These are phyloP conservation scores for Zingel zingel DNA, from an alignment of 2,113 vertebrate genomes.

Conservation along the genomic window DNA sequence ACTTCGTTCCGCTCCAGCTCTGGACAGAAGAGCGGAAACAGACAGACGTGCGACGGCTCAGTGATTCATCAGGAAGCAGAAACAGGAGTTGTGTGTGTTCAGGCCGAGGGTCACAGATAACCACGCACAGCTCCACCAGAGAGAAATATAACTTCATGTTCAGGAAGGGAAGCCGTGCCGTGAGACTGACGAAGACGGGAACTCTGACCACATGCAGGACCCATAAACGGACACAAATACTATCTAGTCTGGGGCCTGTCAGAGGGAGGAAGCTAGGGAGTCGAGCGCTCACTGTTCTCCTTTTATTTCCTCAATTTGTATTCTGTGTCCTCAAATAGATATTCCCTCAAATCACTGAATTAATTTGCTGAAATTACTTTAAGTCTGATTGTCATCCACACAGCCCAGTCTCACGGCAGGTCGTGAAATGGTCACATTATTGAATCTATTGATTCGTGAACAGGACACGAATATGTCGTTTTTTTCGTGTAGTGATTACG, in stretches of 20 bases:
- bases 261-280: background rate
- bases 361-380: no score
- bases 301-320: background rate
- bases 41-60: background rate
- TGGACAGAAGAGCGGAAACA: conserved; percentile 31
- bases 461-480: no score
- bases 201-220: background rate
- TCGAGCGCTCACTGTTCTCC: background rate
- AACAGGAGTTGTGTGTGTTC: conserved; percentile 37
- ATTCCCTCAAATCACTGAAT: background rate
- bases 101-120: conserved; percentile 39
- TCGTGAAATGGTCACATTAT: no score
- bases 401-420: no score
- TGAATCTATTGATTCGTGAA: no score
- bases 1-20: no score
- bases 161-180: conserved; percentile 14
- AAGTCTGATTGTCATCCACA: no score
- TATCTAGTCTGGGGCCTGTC: background rate
- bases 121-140: conserved; percentile 14
- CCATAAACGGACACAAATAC: background rate
- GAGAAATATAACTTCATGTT: conserved; percentile 13
- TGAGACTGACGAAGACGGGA: background rate
- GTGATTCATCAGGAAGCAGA: conserved; percentile 63
- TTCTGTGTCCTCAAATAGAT: background rate
- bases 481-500: no score